Evolutionary conservation across 2,888 invertebrate genomes (phyloP), one percentile per base, ranked within the genome.

Genomic region (Trichacis sp.): DNA sequence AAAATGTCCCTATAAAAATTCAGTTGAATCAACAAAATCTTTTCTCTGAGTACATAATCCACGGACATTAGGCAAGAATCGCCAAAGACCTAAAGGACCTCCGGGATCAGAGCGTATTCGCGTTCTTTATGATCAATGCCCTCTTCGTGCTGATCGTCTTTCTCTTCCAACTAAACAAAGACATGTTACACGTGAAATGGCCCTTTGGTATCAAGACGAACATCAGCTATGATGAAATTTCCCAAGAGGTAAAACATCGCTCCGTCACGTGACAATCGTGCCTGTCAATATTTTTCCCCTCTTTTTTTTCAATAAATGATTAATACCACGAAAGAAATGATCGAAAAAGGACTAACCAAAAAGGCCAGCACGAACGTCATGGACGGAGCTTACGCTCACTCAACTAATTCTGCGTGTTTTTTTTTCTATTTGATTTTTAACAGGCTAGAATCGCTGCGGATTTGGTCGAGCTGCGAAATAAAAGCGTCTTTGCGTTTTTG

Each of bases 101-200:
- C 79, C 90, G 98, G 84, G 96, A 98, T 88, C 93, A 95, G 79
- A 94, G 95, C 73, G 96, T 96, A 70, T 97, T 97, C 87, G 94
- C 92, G 77, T 98, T 98, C 90, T 95, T 98, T 89, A 98, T 99
- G 97, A 87, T 96, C 86, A 99, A 99, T 88, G 96, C 98, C 76
- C 91, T 98, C 80, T 99, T 98, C 91, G 97, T 98, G 80, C 91
- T 98, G 85, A 96, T 98, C 87, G 97, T 99, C 77, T 96, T 98
- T 88, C 92, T 98, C 86, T 92, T 99, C 84, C 98, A 98, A 88
- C 89, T 98, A 87, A 97, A 98, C 89, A 97, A 97, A 90, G 97
- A 97, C 86, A 92, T 92, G 84, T 89, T 98, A 78, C 96, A 97
- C 87, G 89, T 97, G 85, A 95, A 96, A 86, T 97, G 97, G 97